phyloP scores from a whole-genome alignment of 2,888 invertebrate genomes.

The Psylliodes chrysocephalus region DNA sequence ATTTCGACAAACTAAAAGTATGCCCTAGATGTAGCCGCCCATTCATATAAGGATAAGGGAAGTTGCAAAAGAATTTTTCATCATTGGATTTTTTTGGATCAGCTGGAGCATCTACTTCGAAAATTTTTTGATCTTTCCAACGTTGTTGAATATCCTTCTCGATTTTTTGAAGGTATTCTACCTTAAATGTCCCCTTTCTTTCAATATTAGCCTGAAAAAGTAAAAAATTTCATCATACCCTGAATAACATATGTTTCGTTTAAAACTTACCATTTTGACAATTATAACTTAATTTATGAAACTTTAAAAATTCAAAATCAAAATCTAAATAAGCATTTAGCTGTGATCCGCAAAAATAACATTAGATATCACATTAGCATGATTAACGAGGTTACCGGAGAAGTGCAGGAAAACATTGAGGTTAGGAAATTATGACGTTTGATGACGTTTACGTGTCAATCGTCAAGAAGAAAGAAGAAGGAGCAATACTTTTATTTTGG shows the following conservation, averaged over 20 bases:
- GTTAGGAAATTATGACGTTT: not conserved
- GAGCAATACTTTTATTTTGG: not conserved
- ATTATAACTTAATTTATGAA: not conserved
- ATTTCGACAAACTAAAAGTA: conserved; percentile 96
- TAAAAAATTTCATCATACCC: conserved; percentile 13
- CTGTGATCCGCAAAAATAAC: not conserved
- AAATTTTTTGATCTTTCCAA: conserved; percentile 85
- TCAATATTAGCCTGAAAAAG: conserved; percentile 62
- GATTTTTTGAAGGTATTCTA: conserved; percentile 90
- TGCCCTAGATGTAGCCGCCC: conserved; percentile 97
- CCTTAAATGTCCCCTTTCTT: conserved; percentile 96
- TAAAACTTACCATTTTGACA: not conserved
- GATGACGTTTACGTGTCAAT: too few relatives aligned
- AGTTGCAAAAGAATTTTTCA: conserved; percentile 93
- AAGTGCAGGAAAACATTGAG: not conserved
- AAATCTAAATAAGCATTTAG: not conserved
- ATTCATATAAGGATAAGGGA: conserved; percentile 99
- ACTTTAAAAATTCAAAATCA: not conserved
- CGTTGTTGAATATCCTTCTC: conserved; percentile 85
- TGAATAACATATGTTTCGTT: not conserved
- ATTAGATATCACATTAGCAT: not conserved
- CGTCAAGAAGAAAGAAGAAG: too few relatives aligned
- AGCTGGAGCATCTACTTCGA: conserved; percentile 84
- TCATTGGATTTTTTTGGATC: conserved; percentile 67
- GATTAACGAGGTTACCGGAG: not conserved